These are phyloP conservation scores for Neomonachus schauinslandi DNA, from an alignment of 2,113 vertebrate species.

Conservation along the genomic window DNA sequence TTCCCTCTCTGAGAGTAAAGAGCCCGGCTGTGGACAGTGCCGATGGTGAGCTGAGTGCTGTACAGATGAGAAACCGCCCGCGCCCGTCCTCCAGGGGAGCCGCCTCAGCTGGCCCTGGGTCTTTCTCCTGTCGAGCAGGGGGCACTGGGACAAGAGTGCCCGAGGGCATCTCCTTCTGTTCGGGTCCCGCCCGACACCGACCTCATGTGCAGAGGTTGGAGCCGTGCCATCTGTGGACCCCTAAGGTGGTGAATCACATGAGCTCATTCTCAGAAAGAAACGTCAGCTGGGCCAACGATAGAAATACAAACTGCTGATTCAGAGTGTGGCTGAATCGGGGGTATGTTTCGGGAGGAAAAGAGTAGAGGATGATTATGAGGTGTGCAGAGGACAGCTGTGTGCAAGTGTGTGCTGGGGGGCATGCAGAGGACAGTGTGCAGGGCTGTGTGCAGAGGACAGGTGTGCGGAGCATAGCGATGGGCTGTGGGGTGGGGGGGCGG, in stretches of 20 bases:
- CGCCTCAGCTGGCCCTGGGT: neutral
- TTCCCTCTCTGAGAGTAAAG: neutral
- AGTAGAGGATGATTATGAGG: neutral
- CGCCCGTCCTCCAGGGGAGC: too few relatives aligned
- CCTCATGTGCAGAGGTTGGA: too few relatives aligned
- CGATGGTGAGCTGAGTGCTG: neutral
- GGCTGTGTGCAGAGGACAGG: neutral
- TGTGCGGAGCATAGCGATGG: rapidly evolving
- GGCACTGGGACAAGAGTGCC: neutral
- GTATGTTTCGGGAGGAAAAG: neutral
- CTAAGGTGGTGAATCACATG: neutral
- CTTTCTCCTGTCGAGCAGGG: neutral
- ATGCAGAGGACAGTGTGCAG: neutral
- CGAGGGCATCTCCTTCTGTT: neutral
- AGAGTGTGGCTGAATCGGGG: neutral
- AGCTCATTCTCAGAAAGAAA: neutral
- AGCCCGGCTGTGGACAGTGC: neutral
- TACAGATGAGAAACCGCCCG: rapidly evolving
- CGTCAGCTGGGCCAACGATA: too few relatives aligned
- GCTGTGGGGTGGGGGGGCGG: neutral
- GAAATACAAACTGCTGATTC: neutral
- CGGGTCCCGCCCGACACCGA: neutral
- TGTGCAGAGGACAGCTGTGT: neutral
- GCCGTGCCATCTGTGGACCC: neutral
- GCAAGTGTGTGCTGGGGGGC: too few relatives aligned